Conservation (phyloP, 2,797 vertebrate species). For the Phoeniculus purpureus region DNA sequence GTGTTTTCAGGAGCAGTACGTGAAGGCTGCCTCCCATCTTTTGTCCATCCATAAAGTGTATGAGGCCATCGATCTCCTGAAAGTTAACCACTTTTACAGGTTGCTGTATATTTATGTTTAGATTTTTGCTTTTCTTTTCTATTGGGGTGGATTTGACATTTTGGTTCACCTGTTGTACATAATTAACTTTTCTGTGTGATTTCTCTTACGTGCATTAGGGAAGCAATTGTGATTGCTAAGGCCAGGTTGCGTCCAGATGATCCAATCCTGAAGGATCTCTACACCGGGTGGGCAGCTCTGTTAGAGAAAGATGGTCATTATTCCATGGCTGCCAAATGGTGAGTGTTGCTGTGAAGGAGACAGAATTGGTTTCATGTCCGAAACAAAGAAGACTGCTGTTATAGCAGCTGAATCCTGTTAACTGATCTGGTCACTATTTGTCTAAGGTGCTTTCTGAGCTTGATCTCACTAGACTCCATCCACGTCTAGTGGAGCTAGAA, state of each 20-base stretch:
- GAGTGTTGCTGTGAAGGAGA: background rate
- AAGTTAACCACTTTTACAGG: conserved; percentile 90
- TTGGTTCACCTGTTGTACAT: background rate
- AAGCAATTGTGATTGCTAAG: conserved; percentile 91
- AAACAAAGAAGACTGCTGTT: background rate
- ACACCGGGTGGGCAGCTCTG: conserved; percentile 87
- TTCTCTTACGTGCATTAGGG: conserved; percentile 76
- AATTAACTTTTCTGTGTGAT: background rate
- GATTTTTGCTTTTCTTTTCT: background rate
- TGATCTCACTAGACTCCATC: background rate
- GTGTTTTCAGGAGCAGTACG: conserved; percentile 92
- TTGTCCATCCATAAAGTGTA: conserved; percentile 91
- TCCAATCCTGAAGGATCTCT: conserved; percentile 87
- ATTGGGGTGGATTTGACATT: background rate
- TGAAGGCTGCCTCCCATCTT: conserved; percentile 94
- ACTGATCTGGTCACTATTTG: background rate
- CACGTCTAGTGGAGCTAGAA: no score
- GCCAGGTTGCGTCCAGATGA: conserved; percentile 89
- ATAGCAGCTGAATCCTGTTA: background rate
- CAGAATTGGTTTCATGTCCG: background rate
- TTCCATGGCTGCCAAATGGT: conserved; percentile 94
- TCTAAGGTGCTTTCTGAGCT: background rate
- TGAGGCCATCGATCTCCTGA: conserved; percentile 89
- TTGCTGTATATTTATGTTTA: conserved; percentile 48
- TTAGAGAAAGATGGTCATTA: conserved; percentile 95